Evolutionary conservation across 2,888 invertebrate genomes (phyloP).

Genomic region (Cephalotes varians): DNA sequence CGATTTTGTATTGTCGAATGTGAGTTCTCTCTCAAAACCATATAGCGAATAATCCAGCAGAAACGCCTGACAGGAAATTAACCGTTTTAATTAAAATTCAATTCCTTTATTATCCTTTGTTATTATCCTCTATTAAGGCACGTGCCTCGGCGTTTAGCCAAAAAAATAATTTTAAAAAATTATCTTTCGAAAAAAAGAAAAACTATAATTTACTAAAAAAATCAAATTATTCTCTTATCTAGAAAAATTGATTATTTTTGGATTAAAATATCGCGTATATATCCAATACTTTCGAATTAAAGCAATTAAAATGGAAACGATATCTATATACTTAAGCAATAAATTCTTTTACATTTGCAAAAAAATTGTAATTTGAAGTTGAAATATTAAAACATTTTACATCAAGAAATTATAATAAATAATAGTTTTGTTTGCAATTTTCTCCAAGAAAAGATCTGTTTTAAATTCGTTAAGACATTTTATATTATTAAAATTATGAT

Average conservation of each 20-base stretch:
- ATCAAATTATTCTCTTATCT: neutral
- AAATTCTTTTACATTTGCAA: neutral
- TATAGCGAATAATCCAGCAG: slow-evolving; percentile 6
- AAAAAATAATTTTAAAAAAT: slow-evolving; percentile 8
- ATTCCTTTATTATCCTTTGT: too few species aligned
- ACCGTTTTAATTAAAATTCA: slow-evolving; percentile 48
- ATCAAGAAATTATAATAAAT: neutral
- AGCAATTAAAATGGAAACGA: neutral
- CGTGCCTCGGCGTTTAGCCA: slow-evolving; percentile 35
- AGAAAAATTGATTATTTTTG: neutral
- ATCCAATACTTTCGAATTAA: neutral
- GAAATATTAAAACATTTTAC: neutral
- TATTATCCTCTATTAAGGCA: slow-evolving; percentile 55
- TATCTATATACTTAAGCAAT: neutral
- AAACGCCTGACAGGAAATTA: too few species aligned
- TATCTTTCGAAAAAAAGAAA: neutral
- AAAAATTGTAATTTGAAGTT: neutral
- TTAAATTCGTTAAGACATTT: too few species aligned
- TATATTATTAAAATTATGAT: too few species aligned
- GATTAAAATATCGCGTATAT: neutral
- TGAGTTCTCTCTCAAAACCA: slow-evolving; percentile 57
- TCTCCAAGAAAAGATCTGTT: too few species aligned
- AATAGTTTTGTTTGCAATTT: neutral
- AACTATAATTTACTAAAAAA: neutral
- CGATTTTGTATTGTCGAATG: slow-evolving; percentile 50